Evolutionary conservation across 2,888 invertebrate genomes (phyloP), one percentile per base, ranked within the genome.

Genomic region (Baronia brevicornis): DNA sequence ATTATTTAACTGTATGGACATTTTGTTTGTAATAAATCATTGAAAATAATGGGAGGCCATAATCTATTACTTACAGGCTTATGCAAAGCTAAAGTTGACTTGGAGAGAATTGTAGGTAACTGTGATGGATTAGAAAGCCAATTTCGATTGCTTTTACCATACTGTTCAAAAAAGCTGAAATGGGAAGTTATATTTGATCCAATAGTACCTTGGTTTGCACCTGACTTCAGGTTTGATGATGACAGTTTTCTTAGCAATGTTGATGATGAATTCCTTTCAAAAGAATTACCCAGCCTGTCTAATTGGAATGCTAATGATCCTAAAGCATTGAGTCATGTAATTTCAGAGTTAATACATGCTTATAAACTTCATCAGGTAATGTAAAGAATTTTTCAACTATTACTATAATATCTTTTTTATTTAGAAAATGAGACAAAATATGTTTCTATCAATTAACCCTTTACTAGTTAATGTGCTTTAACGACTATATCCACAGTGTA

Each of bases 191-290:
- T 91, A 37, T 92, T 93, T 67, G 89, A 91, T 58, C 69, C 79
- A 0, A 66, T 80, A 7, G 70, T 77, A 26, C 89, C 89, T 3
- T 87, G 89, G 64, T 87, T 89, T 53, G 89, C 91, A 3, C 92
- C 93, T 1, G 92, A 93, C 60, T 91, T 93, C 56, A 84, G 89
- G 50, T 92, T 92, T 64, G 87, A 90, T 45, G 90, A 92, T 60
- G 87, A 88, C 20, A 79, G 72, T 27, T 92, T 93, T 62, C 65
- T 89, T 12, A 82, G 73, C 31, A 87, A 87, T 57, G 75, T 88
- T 23, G 86, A 89, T 54, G 67, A 85, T 32, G 70, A 87, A 30
- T 69, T 71, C 32, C 66, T 90, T 15, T 73, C 75, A 32, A 63
- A 72, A 28, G 61, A 84, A 51, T 55, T 90, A 17, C 89, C 89